Percentiles rank a stretch among this genome's conserved stretches.
Evolutionary conservation across 2,888 invertebrate species (phyloP).

Genomic region (Odontomyia ornata): DNA sequence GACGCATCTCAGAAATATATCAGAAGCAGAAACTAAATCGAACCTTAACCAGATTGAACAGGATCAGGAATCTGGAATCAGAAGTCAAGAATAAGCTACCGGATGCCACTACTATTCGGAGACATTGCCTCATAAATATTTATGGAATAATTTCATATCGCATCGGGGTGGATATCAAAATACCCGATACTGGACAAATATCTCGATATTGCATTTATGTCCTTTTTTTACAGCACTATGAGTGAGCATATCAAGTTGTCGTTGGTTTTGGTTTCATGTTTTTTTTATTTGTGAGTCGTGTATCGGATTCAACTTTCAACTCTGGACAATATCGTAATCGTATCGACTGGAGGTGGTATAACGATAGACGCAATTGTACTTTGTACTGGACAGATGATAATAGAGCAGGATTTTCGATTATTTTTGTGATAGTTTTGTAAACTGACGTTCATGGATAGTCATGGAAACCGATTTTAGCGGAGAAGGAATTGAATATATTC

Average conservation of each 20-base stretch:
- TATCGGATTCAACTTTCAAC: not conserved
- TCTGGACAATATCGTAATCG: slow-evolving; percentile 10
- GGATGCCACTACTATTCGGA: not conserved
- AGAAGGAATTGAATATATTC: too few species aligned
- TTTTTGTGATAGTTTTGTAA: not conserved
- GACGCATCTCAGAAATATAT: slow-evolving; percentile 21
- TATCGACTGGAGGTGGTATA: not conserved
- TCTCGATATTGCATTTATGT: slow-evolving; percentile 44
- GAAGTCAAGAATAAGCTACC: slow-evolving; percentile 17
- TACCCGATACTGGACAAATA: slow-evolving; percentile 43
- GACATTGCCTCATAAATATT: slow-evolving; percentile 42
- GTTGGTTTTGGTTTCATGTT: not conserved
- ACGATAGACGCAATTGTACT: not conserved
- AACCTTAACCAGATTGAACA: slow-evolving; percentile 2
- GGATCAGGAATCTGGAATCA: slow-evolving; percentile 14
- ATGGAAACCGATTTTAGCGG: too few species aligned
- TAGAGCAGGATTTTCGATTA: not conserved
- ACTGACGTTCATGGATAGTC: too few species aligned
- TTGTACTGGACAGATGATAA: not conserved
- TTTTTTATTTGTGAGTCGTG: not conserved
- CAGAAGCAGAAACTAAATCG: slow-evolving; percentile 26
- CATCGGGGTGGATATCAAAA: slow-evolving; percentile 36
- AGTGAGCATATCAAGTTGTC: not conserved
- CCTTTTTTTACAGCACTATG: slow-evolving; percentile 24
- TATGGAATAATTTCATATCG: slow-evolving; percentile 45